Percentiles rank a stretch among this genome's conserved stretches.
Conservation (phyloP, 2,113 vertebrate species). For the cattle (Bos taurus) region DNA sequence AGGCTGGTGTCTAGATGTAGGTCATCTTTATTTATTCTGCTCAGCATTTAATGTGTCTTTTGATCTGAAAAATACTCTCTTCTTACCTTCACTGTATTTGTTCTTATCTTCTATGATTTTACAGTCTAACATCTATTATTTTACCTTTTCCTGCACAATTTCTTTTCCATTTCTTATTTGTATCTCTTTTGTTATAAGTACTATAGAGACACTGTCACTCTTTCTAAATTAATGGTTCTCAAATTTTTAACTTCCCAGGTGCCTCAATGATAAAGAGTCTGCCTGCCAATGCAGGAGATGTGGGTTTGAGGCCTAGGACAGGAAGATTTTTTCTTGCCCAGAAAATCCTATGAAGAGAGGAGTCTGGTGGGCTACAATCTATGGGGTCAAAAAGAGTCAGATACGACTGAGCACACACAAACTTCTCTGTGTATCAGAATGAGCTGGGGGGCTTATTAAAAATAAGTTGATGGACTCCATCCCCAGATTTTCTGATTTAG, state of each 20-base stretch:
- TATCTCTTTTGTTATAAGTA: not conserved
- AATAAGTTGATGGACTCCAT: not conserved
- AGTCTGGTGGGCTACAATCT: not conserved
- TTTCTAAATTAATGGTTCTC: not conserved
- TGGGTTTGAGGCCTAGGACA: not conserved
- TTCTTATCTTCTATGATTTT: not conserved
- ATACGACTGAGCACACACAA: not conserved
- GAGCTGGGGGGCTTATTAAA: not conserved
- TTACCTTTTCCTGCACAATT: not conserved
- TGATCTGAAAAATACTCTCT: not conserved
- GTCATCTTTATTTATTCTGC: not conserved
- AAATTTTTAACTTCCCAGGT: not conserved
- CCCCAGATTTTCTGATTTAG: not conserved
- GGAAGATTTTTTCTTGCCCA: not conserved
- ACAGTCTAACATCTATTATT: not conserved
- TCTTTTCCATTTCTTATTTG: not conserved
- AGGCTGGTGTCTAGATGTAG: not conserved
- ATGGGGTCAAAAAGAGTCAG: not conserved
- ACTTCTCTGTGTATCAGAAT: not conserved
- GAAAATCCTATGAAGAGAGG: not conserved
- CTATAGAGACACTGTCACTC: not conserved
- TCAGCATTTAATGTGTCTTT: not conserved
- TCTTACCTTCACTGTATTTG: not conserved
- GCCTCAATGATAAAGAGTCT: not conserved
- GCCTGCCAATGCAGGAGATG: not conserved